Conservation (phyloP, 2,797 vertebrate species). For the Oreochromis mossambicus region DNA sequence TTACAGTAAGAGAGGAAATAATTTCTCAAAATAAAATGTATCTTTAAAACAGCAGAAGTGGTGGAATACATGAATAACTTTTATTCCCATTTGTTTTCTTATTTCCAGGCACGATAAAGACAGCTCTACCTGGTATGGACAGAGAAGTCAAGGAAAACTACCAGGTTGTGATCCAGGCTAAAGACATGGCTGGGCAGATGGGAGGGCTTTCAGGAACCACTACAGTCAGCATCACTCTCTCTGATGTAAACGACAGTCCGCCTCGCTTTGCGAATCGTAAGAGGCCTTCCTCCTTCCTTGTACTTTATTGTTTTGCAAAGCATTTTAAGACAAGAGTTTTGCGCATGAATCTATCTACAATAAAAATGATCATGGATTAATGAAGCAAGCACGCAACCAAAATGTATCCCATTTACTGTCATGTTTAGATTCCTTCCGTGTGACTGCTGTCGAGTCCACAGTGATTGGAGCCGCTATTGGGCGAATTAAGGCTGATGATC, state of each 20-base stretch:
- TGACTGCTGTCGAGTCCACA: slow-evolving; percentile 85
- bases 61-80: neutral
- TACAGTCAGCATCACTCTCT: slow-evolving; percentile 90
- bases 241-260: slow-evolving; percentile 94
- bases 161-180: slow-evolving; percentile 97
- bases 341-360: neutral
- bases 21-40: neutral
- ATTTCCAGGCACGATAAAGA: slow-evolving; percentile 87
- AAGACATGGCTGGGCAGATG: slow-evolving; percentile 99
- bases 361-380: neutral
- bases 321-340: neutral
- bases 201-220: slow-evolving; percentile 94
- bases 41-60: neutral
- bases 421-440: slow-evolving; percentile 86
- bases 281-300: neutral
- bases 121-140: slow-evolving; percentile 95
- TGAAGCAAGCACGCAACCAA: neutral
- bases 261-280: slow-evolving; percentile 94
- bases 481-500: slow-evolving; percentile 92
- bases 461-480: slow-evolving; percentile 86
- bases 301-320: neutral
- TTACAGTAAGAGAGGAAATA: neutral
- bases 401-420: neutral
- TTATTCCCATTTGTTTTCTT: neutral
- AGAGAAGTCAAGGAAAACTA: slow-evolving; percentile 93